phyloP scores from a whole-genome alignment of 2,797 vertebrate genomes.

The Phoeniculus purpureus region DNA sequence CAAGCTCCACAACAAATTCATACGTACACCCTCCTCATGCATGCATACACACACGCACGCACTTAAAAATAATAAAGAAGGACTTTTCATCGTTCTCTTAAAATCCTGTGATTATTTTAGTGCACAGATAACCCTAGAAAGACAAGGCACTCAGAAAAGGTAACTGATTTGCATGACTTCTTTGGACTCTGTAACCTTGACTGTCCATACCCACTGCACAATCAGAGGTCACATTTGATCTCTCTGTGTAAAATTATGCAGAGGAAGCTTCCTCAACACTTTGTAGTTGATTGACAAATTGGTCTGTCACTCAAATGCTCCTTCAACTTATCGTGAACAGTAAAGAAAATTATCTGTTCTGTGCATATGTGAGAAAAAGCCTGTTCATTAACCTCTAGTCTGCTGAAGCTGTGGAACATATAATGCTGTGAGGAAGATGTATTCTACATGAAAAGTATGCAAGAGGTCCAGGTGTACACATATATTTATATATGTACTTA shows the following conservation, averaged over 20 bases:
- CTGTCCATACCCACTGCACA: conserved; percentile 45
- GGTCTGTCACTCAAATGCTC: conserved; percentile 77
- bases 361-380: conserved; percentile 71
- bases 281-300: conserved; percentile 79
- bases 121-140: conserved; percentile 44
- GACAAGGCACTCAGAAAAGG: conserved; percentile 17
- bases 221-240: conserved; percentile 72
- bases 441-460: neutral
- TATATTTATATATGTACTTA: neutral
- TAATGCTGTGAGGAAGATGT: neutral
- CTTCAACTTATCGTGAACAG: conserved; percentile 75
- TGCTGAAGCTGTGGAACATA: conserved; percentile 49
- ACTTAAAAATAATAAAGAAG: conserved; percentile 25
- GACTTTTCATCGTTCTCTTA: conserved; percentile 18
- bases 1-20: conserved; percentile 56
- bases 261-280: conserved; percentile 68
- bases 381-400: conserved; percentile 69
- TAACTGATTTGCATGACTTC: conserved; percentile 29
- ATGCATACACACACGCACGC: neutral
- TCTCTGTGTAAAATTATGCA: conserved; percentile 71
- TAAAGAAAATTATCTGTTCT: conserved; percentile 79
- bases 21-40: neutral
- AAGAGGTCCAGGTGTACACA: neutral
- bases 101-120: conserved; percentile 64
- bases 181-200: conserved; percentile 46